These are phyloP conservation scores for Clarias pachynema DNA, from an alignment of 2,797 vertebrate genomes.

Conservation along the genomic window DNA sequence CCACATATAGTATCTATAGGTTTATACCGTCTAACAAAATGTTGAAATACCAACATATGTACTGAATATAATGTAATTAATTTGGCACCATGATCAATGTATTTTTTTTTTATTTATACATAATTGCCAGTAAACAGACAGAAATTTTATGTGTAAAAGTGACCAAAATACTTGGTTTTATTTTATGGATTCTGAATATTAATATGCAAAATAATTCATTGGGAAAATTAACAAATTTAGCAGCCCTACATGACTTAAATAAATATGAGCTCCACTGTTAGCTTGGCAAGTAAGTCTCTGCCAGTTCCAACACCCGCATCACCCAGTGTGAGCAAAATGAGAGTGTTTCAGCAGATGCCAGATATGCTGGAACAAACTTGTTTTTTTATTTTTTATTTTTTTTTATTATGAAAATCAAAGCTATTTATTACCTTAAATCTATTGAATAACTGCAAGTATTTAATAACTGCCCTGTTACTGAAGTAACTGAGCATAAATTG, in stretches of 20 bases:
- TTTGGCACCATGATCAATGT: background rate
- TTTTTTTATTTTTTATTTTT: background rate
- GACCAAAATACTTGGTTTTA: background rate
- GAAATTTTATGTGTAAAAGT: background rate
- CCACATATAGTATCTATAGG: background rate
- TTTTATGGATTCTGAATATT: background rate
- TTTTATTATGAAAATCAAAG: slow-evolving; percentile 49
- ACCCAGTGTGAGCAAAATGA: slow-evolving; percentile 44
- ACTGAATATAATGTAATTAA: background rate
- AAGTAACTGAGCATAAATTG: slow-evolving; percentile 52
- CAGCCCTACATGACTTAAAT: slow-evolving; percentile 2
- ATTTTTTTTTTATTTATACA: background rate
- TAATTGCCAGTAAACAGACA: background rate
- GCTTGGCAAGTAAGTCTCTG: slow-evolving; percentile 25
- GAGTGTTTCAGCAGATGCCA: slow-evolving; percentile 45
- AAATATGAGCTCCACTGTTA: slow-evolving; percentile 9
- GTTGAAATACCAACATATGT: background rate
- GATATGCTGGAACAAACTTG: slow-evolving; percentile 47
- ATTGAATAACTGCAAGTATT: slow-evolving; percentile 48
- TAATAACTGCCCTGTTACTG: slow-evolving; percentile 53
- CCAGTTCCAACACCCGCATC: slow-evolving; percentile 36
- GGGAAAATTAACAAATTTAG: slow-evolving; percentile 17
- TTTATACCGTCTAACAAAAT: background rate
- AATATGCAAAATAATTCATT: background rate
- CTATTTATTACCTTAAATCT: slow-evolving; percentile 48